Percentiles rank a stretch among this genome's conserved stretches.
Evolutionary conservation across 2,888 invertebrate genomes (phyloP).

Genomic region (Mesorhabditis spiculigera): DNA sequence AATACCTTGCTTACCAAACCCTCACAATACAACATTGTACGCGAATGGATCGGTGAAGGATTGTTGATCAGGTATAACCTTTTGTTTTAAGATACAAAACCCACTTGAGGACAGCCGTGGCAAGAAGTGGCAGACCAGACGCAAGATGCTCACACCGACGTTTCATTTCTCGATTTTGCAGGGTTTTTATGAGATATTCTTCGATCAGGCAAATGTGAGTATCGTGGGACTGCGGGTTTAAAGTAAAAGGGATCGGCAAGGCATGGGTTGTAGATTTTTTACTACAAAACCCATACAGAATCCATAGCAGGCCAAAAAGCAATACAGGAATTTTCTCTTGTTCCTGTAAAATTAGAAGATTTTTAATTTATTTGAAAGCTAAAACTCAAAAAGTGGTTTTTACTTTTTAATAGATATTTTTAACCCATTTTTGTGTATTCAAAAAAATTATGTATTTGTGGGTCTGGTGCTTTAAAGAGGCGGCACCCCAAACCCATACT

Average conservation of each 20-base stretch:
- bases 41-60: slow-evolving; percentile 63
- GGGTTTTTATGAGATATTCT: slow-evolving; percentile 57
- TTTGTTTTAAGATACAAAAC: too few relatives aligned
- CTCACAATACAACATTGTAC: slow-evolving; percentile 59
- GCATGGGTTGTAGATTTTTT: too few relatives aligned
- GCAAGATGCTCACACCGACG: slow-evolving; percentile 63
- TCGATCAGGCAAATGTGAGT: slow-evolving; percentile 25
- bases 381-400: too few relatives aligned
- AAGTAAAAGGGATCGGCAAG: background rate
- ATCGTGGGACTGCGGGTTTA: slow-evolving; percentile 10
- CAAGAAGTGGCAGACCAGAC: slow-evolving; percentile 61
- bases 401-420: too few relatives aligned
- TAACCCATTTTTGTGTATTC: too few relatives aligned
- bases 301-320: too few relatives aligned
- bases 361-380: too few relatives aligned
- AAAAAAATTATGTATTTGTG: too few relatives aligned
- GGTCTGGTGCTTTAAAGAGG: too few relatives aligned
- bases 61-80: slow-evolving; percentile 61
- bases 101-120: slow-evolving; percentile 58
- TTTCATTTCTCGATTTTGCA: slow-evolving; percentile 64
- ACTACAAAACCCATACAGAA: too few relatives aligned
- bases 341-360: too few relatives aligned
- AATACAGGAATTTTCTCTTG: too few relatives aligned
- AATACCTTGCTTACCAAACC: slow-evolving; percentile 58
- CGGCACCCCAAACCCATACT: background rate